phyloP scores from a whole-genome alignment of 2,797 vertebrate species.

The Phrynocephalus vlangalii region DNA sequence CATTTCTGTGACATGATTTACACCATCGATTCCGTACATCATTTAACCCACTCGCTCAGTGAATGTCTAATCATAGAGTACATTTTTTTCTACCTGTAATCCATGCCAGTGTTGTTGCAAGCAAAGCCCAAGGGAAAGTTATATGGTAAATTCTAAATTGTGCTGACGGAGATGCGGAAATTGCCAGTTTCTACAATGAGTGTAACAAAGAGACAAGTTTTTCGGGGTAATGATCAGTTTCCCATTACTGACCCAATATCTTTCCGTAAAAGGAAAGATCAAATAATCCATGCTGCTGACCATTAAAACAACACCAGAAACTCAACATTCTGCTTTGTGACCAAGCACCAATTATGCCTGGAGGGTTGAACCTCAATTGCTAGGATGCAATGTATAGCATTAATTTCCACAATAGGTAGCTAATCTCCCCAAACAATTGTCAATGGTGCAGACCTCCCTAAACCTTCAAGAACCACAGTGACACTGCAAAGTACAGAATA shows the following conservation, averaged over 20 bases:
- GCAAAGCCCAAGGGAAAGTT: neutral
- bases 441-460: neutral
- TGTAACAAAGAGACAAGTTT: neutral
- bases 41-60: neutral
- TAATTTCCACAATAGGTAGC: neutral
- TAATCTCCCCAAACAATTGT: neutral
- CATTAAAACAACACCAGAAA: neutral
- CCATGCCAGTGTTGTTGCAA: neutral
- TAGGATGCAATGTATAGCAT: neutral
- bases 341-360: neutral
- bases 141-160: neutral
- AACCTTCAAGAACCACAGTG: neutral
- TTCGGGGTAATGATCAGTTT: neutral
- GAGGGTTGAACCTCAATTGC: neutral
- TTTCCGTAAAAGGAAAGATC: neutral
- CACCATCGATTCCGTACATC: neutral
- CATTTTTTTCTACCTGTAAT: neutral
- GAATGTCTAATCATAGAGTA: neutral
- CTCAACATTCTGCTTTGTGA: neutral
- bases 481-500: neutral
- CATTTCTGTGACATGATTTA: neutral
- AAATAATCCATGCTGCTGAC: neutral
- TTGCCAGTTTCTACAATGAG: too few species aligned
- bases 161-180: too few species aligned
- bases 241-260: neutral